Percentiles rank a stretch among this genome's conserved stretches.
phyloP scores from a whole-genome alignment of 2,888 invertebrate species.

The Therioaphis trifolii region DNA sequence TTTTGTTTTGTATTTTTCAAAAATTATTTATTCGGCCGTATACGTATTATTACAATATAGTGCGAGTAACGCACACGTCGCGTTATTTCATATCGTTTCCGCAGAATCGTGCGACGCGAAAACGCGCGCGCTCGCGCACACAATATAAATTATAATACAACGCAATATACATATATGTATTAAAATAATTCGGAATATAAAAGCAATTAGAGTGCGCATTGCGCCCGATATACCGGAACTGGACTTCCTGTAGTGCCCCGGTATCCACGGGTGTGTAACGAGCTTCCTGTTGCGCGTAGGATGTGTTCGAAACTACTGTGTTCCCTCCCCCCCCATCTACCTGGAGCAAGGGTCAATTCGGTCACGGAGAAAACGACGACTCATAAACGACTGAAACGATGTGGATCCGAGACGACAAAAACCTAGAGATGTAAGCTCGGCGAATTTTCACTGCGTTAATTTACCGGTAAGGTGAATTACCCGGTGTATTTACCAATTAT shows the following conservation, averaged over 20 bases:
- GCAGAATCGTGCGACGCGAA: constrained; percentile 23
- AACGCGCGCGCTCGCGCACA: not conserved
- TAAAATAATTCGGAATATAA: constrained; percentile 24
- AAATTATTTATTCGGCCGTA: no score
- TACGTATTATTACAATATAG: no score
- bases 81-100: not conserved
- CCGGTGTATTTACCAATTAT: no score
- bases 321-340: not conserved
- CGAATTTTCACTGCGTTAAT: no score
- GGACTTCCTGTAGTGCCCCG: constrained; percentile 38
- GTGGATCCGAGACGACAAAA: not conserved
- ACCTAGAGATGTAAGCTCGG: no score
- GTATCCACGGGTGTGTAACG: constrained; percentile 53
- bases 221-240: constrained; percentile 43
- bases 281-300: constrained; percentile 34
- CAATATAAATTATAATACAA: constrained; percentile 16
- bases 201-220: constrained; percentile 43
- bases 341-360: not conserved
- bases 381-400: not conserved
- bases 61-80: no score
- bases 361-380: not conserved
- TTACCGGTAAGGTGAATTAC: no score
- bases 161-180: not conserved
- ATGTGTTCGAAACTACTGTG: not conserved
- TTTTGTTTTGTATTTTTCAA: not conserved